Evolutionary conservation across 2,888 invertebrate genomes (phyloP).

Genomic region (Notodromas monacha): DNA sequence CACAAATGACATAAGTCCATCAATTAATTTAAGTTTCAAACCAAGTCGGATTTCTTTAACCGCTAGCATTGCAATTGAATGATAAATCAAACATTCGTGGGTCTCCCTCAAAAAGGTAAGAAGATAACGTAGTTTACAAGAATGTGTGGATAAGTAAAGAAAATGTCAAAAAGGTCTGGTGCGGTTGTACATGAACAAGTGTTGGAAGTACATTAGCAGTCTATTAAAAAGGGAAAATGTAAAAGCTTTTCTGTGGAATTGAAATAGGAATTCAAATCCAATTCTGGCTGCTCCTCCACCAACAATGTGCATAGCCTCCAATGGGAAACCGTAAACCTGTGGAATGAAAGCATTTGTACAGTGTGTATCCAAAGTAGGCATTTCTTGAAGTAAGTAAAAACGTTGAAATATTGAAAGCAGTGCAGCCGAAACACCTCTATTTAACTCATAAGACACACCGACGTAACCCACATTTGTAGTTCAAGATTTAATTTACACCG

Average conservation of each 20-base stretch:
- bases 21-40: not conserved
- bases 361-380: no score
- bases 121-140: not conserved
- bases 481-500: no score
- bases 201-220: not conserved
- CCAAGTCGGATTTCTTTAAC: not conserved
- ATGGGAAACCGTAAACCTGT: not conserved
- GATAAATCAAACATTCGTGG: not conserved
- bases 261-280: not conserved
- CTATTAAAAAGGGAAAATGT: no score
- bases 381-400: no score
- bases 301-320: constrained; percentile 1
- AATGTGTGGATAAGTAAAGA: not conserved
- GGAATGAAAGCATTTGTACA: no score
- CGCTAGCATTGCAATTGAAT: not conserved
- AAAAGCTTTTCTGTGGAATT: no score
- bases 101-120: not conserved
- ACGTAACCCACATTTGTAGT: no score
- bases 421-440: no score
- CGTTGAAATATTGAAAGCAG: no score
- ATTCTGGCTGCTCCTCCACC: not conserved
- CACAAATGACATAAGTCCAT: constrained; percentile 1
- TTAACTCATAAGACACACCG: no score
- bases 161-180: not conserved
- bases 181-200: not conserved